Evolutionary conservation across 2,113 vertebrate species (phyloP).

Genomic region (Emydocephalus ijimae): DNA sequence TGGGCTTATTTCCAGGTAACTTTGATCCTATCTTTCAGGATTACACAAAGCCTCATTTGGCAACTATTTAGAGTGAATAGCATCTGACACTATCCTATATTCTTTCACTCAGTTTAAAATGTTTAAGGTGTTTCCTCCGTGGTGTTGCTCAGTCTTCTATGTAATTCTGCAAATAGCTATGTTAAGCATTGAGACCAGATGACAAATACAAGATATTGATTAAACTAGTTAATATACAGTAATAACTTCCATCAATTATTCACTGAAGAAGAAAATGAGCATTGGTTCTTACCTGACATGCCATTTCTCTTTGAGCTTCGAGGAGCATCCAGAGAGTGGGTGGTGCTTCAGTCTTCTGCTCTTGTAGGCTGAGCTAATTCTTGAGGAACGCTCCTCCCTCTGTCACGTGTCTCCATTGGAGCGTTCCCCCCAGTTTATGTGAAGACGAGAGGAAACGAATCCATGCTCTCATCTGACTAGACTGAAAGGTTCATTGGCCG

Average conservation of each 20-base stretch:
- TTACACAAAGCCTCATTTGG: neutral
- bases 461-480: too few species aligned
- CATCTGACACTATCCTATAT: neutral
- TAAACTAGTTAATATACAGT: neutral
- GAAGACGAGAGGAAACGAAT: too few species aligned
- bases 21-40: neutral
- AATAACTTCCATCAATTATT: neutral
- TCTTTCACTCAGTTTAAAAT: neutral
- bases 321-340: too few species aligned
- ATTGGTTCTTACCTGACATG: too few species aligned
- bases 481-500: too few species aligned
- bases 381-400: too few species aligned
- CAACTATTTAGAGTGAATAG: neutral
- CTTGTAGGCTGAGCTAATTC: too few species aligned
- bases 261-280: neutral
- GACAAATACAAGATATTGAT: neutral
- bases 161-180: neutral
- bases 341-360: too few species aligned
- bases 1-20: neutral
- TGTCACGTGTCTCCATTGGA: too few species aligned
- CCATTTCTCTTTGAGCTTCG: too few species aligned
- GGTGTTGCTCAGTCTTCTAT: neutral
- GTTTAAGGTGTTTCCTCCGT: neutral
- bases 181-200: neutral
- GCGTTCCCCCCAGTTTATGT: too few species aligned